Evolutionary conservation across 2,888 invertebrate genomes (phyloP), one percentile per base, ranked within the genome.

Genomic region (Ophonus ardosiacus): DNA sequence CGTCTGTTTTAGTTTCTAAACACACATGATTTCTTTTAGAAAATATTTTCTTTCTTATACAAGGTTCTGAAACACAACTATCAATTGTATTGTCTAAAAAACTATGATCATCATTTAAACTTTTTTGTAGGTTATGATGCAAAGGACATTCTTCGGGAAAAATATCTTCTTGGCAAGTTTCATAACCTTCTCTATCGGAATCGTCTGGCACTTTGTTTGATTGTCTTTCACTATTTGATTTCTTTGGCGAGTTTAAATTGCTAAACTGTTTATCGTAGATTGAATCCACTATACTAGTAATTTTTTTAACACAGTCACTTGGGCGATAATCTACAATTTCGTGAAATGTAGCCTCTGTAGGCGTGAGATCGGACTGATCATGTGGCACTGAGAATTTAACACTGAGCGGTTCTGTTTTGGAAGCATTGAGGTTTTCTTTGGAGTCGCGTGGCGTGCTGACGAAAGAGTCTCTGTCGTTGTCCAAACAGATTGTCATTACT

Each of bases 101-200:
- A 74, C 65, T 84, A 76, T 78, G 84, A 65, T 84, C 84, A n/a
- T 84, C 78, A n/a, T 51, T 63, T 84, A 76, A 76, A 59, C 59
- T 74, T 82, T 31, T 57, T n/a, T 82, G 65, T 8, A 74, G 74
- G 31, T 57, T 82, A 74, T 59, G 10, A 43, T 38, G 71, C 74
- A 87, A 87, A 15, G 84, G 51, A 76, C 31, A 84, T n/a, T 91
- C 91, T 15, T 91, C 91, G 57, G 92, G 91, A 63, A 93, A 92
- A 83, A 94, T 93, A 85, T 94, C 94, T 86, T 94, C 94, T 85
- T 94, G 90, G 89, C 94, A 94, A 4, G 94, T 94, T 90, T 94
- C 94, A 89, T 94, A 94, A 83, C 93, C 94, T 83, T 91, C 91
- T 80, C 88, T 89, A 85, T 90, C 90, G 7, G 89, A 89, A 17